Conservation (phyloP, 2,113 vertebrate species). For the Agapornis roseicollis region DNA sequence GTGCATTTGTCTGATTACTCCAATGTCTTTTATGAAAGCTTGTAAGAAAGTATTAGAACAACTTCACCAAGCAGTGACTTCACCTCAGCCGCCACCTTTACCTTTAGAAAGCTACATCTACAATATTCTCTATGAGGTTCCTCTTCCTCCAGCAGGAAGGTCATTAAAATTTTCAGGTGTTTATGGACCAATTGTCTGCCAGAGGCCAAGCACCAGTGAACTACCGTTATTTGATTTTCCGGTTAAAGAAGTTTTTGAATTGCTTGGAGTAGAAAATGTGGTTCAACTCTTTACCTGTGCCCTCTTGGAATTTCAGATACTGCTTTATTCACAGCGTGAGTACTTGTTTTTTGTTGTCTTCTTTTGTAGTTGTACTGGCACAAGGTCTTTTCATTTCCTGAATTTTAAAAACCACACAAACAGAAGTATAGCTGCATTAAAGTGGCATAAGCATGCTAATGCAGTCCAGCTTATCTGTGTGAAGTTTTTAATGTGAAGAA, state of each 20-base stretch:
- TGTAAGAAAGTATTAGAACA: constrained; percentile 91
- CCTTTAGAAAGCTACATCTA: constrained; percentile 98
- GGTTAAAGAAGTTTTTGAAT: constrained; percentile 88
- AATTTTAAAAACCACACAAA: neutral
- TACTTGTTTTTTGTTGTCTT: constrained; percentile 42
- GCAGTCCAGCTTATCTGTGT: neutral
- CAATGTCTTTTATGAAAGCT: constrained; percentile 96
- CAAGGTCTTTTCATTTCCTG: neutral
- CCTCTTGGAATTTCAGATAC: constrained; percentile 96
- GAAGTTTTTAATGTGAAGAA: neutral
- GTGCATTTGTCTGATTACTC: constrained; percentile 95
- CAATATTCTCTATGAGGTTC: constrained; percentile 97
- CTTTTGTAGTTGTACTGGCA: neutral
- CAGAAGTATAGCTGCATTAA: neutral
- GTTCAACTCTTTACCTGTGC: constrained; percentile 97
- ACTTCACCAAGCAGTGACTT: constrained; percentile 92
- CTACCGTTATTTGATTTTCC: constrained; percentile 95
- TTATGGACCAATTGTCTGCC: constrained; percentile 92
- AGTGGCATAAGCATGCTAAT: neutral
- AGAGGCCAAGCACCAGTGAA: constrained; percentile 93
- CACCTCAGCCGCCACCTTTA: constrained; percentile 90
- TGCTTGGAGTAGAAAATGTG: constrained; percentile 95
- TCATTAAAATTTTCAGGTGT: constrained; percentile 96
- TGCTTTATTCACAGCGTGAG: constrained; percentile 98
- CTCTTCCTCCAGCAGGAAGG: constrained; percentile 90